Conservation (phyloP, 2,888 invertebrate species). For the Gerris lacustris region DNA sequence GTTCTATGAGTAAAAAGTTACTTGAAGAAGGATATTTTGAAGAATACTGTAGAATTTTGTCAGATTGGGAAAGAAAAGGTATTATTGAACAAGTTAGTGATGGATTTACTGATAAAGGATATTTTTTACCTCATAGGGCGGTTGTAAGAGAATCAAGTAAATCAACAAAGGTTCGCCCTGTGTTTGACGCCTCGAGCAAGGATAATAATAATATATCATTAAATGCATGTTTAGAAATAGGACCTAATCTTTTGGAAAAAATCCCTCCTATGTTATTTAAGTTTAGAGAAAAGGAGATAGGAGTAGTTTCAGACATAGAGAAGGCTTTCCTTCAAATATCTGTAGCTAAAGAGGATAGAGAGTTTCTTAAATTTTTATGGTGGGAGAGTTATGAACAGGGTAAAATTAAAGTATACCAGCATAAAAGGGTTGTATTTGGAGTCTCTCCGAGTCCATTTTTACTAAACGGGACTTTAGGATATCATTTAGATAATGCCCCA, state of each 20-base stretch:
- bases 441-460: conserved; percentile 19
- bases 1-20: conserved; percentile 8
- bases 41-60: conserved; percentile 13
- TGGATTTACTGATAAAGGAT: neutral
- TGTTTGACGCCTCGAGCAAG: conserved; percentile 18
- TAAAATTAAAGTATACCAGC: conserved; percentile 11
- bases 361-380: conserved; percentile 32
- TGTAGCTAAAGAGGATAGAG: conserved; percentile 25
- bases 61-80: neutral
- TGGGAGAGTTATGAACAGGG: conserved; percentile 15
- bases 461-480: conserved; percentile 13
- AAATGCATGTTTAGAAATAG: conserved; percentile 17
- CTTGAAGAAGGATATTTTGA: neutral
- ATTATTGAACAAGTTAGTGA: conserved; percentile 9
- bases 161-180: conserved; percentile 14
- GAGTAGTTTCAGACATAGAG: conserved; percentile 15
- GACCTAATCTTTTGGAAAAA: conserved; percentile 16
- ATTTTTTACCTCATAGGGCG: conserved; percentile 17
- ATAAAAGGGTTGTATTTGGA: conserved; percentile 20
- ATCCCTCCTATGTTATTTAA: conserved; percentile 15
- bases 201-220: conserved; percentile 6
- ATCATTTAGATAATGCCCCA: conserved; percentile 11
- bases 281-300: conserved; percentile 17
- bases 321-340: conserved; percentile 18
- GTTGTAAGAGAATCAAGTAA: conserved; percentile 7